A percentile compares a stretch with the other conserved stretches of the same genome.
Conservation (phyloP, 64 coral and sea anemone species). For the Actinia tenebrosa region DNA sequence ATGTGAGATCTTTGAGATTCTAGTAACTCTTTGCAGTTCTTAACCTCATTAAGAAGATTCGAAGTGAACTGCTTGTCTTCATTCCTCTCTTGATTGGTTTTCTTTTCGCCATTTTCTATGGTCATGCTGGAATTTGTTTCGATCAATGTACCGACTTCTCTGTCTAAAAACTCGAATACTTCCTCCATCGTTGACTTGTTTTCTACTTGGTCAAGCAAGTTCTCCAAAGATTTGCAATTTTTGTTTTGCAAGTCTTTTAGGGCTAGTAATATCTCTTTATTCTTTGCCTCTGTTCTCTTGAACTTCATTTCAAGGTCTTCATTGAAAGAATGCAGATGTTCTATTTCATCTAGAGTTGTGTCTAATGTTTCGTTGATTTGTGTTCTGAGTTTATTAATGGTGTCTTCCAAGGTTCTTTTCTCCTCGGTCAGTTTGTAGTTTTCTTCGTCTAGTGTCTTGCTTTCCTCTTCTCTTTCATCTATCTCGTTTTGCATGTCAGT, state of each 20-base stretch:
- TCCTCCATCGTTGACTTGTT: constrained; percentile 65
- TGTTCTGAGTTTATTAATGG: constrained; percentile 69
- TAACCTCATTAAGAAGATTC: constrained; percentile 70
- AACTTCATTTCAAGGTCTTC: constrained; percentile 52
- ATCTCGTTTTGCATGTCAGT: constrained; percentile 43
- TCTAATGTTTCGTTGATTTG: constrained; percentile 92
- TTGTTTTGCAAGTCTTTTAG: constrained; percentile 58
- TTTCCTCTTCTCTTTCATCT: constrained; percentile 75
- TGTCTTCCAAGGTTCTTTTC: constrained; percentile 76
- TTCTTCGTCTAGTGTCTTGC: constrained; percentile 75
- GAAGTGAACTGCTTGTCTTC: constrained; percentile 37
- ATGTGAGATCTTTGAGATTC: constrained; percentile 89
- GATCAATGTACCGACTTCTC: constrained; percentile 59
- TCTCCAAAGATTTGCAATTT: constrained; percentile 56
- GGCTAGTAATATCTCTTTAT: constrained; percentile 26
- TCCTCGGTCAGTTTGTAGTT: constrained; percentile 78
- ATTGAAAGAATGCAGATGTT: constrained; percentile 71
- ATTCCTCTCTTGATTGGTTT: constrained; percentile 2
- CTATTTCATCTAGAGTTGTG: constrained; percentile 95
- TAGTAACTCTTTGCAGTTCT: constrained; percentile 83
- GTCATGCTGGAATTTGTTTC: constrained; percentile 52
- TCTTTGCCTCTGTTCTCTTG: constrained; percentile 28
- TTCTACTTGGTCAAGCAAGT: constrained; percentile 83
- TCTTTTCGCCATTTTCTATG: background rate
- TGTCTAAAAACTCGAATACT: constrained; percentile 53